A percentile compares a stretch with the other conserved stretches of the same genome.
phyloP scores from a whole-genome alignment of 2,888 invertebrate genomes.

The Rotaria sp. region DNA sequence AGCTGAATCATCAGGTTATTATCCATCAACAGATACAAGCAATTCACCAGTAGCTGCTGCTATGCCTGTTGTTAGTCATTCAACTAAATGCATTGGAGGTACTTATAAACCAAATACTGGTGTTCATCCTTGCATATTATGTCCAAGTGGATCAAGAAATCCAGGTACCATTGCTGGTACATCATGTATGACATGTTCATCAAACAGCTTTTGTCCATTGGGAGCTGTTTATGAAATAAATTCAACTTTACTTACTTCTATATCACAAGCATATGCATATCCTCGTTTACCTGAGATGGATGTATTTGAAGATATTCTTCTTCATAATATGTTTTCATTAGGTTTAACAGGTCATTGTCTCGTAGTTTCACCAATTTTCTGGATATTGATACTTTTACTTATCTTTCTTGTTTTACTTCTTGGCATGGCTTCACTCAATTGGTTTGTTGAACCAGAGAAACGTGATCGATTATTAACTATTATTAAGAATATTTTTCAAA shows the following conservation, averaged over 20 bases:
- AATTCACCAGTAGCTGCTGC: background rate
- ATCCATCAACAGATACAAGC: background rate
- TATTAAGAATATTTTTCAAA: background rate
- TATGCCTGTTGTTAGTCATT: background rate
- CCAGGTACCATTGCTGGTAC: background rate
- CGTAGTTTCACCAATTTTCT: background rate
- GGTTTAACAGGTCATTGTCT: background rate
- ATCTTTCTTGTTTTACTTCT: background rate
- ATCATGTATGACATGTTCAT: background rate
- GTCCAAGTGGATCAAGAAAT: background rate
- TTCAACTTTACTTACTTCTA: background rate
- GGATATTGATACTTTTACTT: background rate
- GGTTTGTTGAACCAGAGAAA: background rate
- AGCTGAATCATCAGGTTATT: background rate
- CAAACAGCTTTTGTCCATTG: background rate
- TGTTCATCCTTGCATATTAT: background rate
- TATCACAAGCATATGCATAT: slow-evolving; percentile 5
- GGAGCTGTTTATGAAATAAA: background rate
- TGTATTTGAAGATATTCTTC: background rate
- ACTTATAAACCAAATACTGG: background rate
- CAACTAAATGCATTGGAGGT: background rate
- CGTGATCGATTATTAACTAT: background rate
- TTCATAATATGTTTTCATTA: background rate
- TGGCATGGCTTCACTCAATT: background rate
- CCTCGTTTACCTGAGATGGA: background rate